A percentile compares a stretch with the other conserved stretches of the same genome.
Conservation (phyloP, 2,888 invertebrate genomes). For the Drosophila anomelani region DNA sequence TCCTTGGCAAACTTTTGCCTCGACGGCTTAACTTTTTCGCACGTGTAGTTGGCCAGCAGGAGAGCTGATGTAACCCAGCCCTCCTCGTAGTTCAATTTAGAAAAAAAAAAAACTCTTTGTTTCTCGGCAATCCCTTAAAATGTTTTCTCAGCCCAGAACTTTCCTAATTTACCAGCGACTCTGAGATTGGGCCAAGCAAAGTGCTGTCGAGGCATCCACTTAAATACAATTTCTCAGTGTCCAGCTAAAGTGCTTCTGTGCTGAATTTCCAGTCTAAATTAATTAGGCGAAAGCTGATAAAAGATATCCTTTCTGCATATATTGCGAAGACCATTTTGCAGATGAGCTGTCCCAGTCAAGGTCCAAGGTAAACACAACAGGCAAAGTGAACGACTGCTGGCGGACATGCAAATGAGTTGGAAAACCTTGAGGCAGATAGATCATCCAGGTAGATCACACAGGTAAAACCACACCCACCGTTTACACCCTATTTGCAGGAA, state of each 20-base stretch:
- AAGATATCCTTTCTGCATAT: background rate
- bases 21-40: conserved; percentile 75
- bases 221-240: background rate
- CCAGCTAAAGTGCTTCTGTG: background rate
- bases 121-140: conserved; percentile 62
- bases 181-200: conserved; percentile 7
- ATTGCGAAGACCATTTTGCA: background rate
- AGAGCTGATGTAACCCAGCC: conserved; percentile 7
- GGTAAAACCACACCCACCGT: conserved; percentile 54
- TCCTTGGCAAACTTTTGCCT: conserved; percentile 64
- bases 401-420: conserved; percentile 59
- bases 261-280: background rate
- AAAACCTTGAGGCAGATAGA: conserved; percentile 57
- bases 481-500: conserved; percentile 14
- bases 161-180: conserved; percentile 28
- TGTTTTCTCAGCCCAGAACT: conserved; percentile 57
- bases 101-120: conserved; percentile 24
- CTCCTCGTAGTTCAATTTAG: conserved; percentile 44
- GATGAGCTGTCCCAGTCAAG: conserved; percentile 57
- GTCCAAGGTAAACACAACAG: conserved; percentile 35
- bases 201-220: background rate
- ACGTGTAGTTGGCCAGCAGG: conserved; percentile 59
- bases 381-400: conserved; percentile 25
- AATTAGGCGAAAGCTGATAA: background rate
- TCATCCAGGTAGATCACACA: conserved; percentile 35